phyloP scores from a whole-genome alignment of 2,888 invertebrate genomes.

The Onthophagus sagittarius region DNA sequence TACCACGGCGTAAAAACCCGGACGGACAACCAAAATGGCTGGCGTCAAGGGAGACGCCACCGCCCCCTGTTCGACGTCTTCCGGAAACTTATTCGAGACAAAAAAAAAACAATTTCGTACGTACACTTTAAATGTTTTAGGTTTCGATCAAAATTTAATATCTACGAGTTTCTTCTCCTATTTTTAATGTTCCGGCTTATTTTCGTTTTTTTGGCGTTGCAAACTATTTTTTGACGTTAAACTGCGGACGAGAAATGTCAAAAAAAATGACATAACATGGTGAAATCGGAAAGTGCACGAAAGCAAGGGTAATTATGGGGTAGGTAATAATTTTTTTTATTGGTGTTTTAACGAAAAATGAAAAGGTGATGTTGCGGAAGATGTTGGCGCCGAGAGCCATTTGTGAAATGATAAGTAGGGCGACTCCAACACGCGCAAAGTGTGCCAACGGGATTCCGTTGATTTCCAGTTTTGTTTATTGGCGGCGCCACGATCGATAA shows the following conservation, averaged over 20 bases:
- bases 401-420: not conserved
- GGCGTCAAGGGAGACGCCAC: not conserved
- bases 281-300: not conserved
- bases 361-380: too few relatives aligned
- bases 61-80: not conserved
- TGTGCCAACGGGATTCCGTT: not conserved
- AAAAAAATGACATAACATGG: not conserved
- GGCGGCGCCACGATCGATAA: not conserved
- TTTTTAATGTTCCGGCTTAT: not conserved
- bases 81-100: not conserved
- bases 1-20: not conserved
- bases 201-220: not conserved
- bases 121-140: not conserved
- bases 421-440: not conserved
- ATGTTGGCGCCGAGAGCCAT: too few relatives aligned
- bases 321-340: not conserved
- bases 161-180: not conserved
- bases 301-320: not conserved
- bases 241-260: not conserved
- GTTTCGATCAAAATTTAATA: not conserved
- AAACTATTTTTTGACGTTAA: not conserved
- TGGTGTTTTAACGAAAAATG: too few relatives aligned
- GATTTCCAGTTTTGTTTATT: not conserved
- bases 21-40: not conserved
- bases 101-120: not conserved